These are phyloP conservation scores for Ganaspis sp. DNA, from an alignment of 1,140 invertebrate species.

Conservation along the genomic window DNA sequence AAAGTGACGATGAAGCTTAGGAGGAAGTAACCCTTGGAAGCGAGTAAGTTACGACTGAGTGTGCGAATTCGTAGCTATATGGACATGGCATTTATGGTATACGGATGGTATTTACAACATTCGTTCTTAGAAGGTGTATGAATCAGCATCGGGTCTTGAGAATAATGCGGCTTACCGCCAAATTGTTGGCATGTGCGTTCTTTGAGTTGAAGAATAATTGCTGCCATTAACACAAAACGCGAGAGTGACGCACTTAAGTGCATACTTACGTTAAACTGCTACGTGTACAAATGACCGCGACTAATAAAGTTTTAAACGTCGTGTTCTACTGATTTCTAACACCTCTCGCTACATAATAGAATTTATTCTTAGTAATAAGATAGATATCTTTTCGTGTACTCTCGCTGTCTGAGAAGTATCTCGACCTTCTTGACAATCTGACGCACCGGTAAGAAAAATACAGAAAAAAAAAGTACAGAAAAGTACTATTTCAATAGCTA, in stretches of 20 bases:
- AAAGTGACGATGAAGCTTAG: too few relatives aligned
- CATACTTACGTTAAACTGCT: background rate
- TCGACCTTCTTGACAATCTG: too few relatives aligned
- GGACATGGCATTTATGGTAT: too few relatives aligned
- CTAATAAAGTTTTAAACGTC: slow-evolving; percentile 11
- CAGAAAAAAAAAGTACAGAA: too few relatives aligned
- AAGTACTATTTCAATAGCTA: too few relatives aligned
- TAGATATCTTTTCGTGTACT: too few relatives aligned
- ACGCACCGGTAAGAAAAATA: too few relatives aligned
- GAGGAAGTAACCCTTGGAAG: too few relatives aligned
- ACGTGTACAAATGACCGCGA: slow-evolving; percentile 14
- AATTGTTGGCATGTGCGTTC: slow-evolving; percentile 2
- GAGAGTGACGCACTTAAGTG: slow-evolving; percentile 19
- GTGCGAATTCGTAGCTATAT: too few relatives aligned
- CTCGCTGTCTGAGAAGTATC: too few relatives aligned
- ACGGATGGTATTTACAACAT: background rate
- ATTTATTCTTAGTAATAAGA: slow-evolving; percentile 16
- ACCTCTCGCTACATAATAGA: slow-evolving; percentile 2
- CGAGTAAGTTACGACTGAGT: too few relatives aligned
- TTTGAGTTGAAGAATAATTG: slow-evolving; percentile 4
- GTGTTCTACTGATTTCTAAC: slow-evolving; percentile 10
- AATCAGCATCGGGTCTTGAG: background rate
- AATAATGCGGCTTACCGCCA: background rate
- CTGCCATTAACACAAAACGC: slow-evolving; percentile 4
- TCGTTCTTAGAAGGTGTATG: background rate